Base-by-base conservation (phyloP, 2,888 invertebrate species). In the Dascillus cervinus region DNA sequence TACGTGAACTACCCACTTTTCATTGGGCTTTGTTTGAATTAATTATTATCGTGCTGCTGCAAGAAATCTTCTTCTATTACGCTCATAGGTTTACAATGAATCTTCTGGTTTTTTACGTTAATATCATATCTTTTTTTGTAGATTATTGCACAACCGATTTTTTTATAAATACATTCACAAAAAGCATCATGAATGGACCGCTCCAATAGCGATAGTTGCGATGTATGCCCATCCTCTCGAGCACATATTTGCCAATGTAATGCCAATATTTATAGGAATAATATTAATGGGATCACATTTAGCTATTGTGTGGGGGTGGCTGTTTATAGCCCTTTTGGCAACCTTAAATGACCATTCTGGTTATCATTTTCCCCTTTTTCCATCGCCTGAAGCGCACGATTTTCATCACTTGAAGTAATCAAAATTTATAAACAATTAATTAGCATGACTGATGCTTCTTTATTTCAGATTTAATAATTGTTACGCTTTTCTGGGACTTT, bases 131-230 rank as follows among this genome's bases (percentile, higher is more conserved):
- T 44, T 37, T 37, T 36, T 37, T 60, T 62, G 5, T 60, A 82
- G 83, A 53, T 61, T 86, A 39, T 67, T 88, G 15, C 88, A 89
- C 53, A 76, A 75, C 50, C 77, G 79, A 38, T 66, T 70, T 43
- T 63, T 89, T 29, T 89, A 89, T 66, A 84, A 82, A 54, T 72
- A 77, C 53, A 82, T 89, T 46, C 89, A 89, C 64, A 89, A 89
- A 60, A 75, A 78, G 48, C 89, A 89, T 59, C 89, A 89, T 50
- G 86, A 89, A 60, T 89, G 88, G 88, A 85, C 83, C 2, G 82
- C 88, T 0, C 88, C 89, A 0, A 78, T 89, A 29, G 83, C 87
- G n/a, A 77, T 87, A 3, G 80, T 84, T 0, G 79, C 84, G 8
- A 67, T 86, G 22, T 88, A 88, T 60, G 82, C 83, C 47, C 85